phyloP scores from a whole-genome alignment of 2,113 vertebrate species.

The Turnix velox region DNA sequence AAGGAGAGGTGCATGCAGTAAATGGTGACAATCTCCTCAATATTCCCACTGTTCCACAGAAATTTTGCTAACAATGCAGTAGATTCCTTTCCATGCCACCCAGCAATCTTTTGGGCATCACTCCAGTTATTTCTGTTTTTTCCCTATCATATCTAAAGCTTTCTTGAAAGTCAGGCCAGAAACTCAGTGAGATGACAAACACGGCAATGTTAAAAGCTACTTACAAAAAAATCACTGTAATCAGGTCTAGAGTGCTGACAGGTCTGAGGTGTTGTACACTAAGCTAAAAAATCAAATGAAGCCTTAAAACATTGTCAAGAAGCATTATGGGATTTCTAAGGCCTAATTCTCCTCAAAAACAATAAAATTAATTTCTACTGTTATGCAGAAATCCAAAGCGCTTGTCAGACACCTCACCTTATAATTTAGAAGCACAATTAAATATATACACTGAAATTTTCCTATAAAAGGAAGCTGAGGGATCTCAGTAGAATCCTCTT shows the following conservation, averaged over 20 bases:
- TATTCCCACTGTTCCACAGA: background rate
- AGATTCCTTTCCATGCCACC: background rate
- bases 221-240: background rate
- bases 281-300: background rate
- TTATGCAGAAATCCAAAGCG: background rate
- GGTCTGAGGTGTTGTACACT: background rate
- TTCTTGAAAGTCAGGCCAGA: background rate
- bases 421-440: background rate
- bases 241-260: background rate
- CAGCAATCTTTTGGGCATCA: accelerated
- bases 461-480: background rate
- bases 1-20: background rate
- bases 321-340: background rate
- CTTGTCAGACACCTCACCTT: background rate
- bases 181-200: background rate
- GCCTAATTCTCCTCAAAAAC: background rate
- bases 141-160: background rate
- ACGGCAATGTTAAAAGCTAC: background rate
- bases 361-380: background rate
- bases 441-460: background rate
- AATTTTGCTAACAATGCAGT: accelerated
- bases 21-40: background rate
- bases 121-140: background rate
- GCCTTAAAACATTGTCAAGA: background rate
- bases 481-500: background rate